These are phyloP conservation scores for Thymallus thymallus DNA, from an alignment of 2,113 vertebrate genomes.

Conservation along the genomic window DNA sequence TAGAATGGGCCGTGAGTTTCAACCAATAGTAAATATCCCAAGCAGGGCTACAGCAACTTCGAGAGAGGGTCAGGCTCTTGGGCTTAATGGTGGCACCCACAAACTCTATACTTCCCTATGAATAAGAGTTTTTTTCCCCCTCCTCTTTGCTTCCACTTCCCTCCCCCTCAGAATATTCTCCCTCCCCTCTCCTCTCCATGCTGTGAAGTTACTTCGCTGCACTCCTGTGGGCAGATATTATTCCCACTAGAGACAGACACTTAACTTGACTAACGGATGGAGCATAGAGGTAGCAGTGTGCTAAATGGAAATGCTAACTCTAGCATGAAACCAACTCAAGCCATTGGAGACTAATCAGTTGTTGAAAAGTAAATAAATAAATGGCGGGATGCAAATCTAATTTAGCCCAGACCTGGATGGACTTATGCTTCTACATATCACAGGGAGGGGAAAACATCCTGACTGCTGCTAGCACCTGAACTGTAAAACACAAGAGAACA, in stretches of 20 bases:
- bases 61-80: no score
- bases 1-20: no score
- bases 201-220: constrained; percentile 55
- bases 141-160: not conserved
- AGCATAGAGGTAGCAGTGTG: constrained; percentile 50
- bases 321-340: constrained; percentile 64
- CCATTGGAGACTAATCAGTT: constrained; percentile 68
- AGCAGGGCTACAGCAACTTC: no score
- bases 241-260: constrained; percentile 64
- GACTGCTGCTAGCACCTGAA: constrained; percentile 27
- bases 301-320: constrained; percentile 71
- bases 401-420: constrained; percentile 40
- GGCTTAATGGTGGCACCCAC: no score
- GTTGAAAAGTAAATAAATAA: constrained; percentile 61
- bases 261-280: constrained; percentile 69
- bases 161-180: not conserved
- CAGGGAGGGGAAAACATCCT: not conserved
- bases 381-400: constrained; percentile 50
- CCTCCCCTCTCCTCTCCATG: constrained; percentile 9
- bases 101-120: not conserved
- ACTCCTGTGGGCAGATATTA: constrained; percentile 57
- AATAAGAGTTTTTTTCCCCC: constrained; percentile 24
- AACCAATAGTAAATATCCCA: no score
- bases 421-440: constrained; percentile 18
- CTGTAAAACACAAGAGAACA: constrained; percentile 42